Evolutionary conservation across 2,888 invertebrate species (phyloP), one percentile per base, ranked within the genome.

Genomic region (Alentia gelatinosa): DNA sequence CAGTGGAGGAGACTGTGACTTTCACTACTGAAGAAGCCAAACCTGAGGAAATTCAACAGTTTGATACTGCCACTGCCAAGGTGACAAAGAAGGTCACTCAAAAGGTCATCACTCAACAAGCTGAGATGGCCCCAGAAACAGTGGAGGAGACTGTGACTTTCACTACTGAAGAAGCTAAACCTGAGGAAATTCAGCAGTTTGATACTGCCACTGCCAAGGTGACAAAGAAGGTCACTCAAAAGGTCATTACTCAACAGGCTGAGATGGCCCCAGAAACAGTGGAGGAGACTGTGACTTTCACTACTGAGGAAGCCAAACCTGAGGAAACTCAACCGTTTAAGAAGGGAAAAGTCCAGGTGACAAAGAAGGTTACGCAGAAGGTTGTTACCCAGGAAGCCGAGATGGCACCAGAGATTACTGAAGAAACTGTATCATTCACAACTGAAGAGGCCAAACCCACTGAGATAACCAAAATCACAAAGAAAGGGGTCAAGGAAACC

Each of bases 261-360:
- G 89, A 50, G 30, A 30, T 89, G 89, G 89, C 56, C 33, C 74
- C 63, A n/a, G 89, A 89, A 74, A 88, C 88, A 47, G 50, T 50
- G 26, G 33, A 42, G 7, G 88, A 88, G 47, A 33, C 50, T 3
- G 88, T 23, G n/a, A 7, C 42, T 4, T 88, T 88, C 35, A 88
- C 88, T n/a, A 88, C 50, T 30, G 88, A 37, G 23, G 50, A 42
- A 30, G 88, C 50, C n/a, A 19, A 47, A 19, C 88, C 88, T 30
- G 88, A 88, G 30, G 47, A 88, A 42, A 88, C 23, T 42, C 19
- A 42, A n/a, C 26, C 23, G 19, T 33, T 40, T 5, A 15, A 42
- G 26, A 40, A 26, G 15, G 47, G 23, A 26, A 26, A n/a, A 7
- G 83, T 40, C n/a, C 42, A 42, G n/a, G 88, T 88, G 15, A 30